Conservation (phyloP, 2,797 vertebrate species). For the Hoplostethus mediterraneus region DNA sequence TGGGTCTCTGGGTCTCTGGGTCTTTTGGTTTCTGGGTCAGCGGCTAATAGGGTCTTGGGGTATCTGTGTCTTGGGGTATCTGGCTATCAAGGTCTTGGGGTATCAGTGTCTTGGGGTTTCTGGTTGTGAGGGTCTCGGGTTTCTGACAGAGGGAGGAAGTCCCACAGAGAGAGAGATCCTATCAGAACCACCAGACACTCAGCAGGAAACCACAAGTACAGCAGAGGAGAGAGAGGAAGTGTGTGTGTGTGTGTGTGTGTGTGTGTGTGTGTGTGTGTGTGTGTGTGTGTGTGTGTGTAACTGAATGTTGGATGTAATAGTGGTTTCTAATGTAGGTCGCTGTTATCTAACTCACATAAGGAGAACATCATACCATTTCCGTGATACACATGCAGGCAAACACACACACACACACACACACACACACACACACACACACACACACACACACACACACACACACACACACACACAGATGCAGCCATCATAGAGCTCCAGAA, state of each 20-base stretch:
- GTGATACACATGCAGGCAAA: slow-evolving; percentile 24
- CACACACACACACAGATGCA: too few species aligned
- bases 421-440: too few species aligned
- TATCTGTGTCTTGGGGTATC: too few species aligned
- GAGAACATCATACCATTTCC: slow-evolving; percentile 32
- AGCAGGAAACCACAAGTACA: slow-evolving; percentile 86
- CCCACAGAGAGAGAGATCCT: slow-evolving; percentile 85
- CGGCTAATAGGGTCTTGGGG: too few species aligned
- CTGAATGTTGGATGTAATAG: slow-evolving; percentile 51
- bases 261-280: slow-evolving; percentile 3
- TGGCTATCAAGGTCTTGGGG: too few species aligned
- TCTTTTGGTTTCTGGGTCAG: too few species aligned
- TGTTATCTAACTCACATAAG: slow-evolving; percentile 62
- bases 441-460: too few species aligned
- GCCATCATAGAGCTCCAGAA: too few species aligned
- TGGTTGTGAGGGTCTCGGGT: too few species aligned
- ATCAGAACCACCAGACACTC: slow-evolving; percentile 87
- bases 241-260: slow-evolving; percentile 3
- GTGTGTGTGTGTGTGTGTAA: slow-evolving; percentile 41
- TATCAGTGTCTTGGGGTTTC: too few species aligned
- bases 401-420: not conserved
- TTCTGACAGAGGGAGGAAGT: slow-evolving; percentile 80
- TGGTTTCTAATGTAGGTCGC: slow-evolving; percentile 50
- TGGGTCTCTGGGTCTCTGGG: too few species aligned
- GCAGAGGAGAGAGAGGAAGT: slow-evolving; percentile 61